phyloP scores from a whole-genome alignment of 2,888 invertebrate genomes.

The Coremacera marginata region DNA sequence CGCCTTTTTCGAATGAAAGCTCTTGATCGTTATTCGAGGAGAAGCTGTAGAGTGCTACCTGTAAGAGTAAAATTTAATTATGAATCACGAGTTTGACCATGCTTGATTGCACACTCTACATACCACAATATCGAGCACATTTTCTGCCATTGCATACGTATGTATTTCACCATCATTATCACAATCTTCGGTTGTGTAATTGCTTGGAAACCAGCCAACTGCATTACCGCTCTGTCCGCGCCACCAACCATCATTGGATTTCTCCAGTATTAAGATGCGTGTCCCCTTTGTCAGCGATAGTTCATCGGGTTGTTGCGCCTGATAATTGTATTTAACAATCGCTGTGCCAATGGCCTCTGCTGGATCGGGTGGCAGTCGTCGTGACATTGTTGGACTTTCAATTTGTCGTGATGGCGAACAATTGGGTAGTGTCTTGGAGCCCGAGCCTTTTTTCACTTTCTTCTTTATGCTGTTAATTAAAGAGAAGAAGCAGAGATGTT shows the following conservation, averaged over 20 bases:
- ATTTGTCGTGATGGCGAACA: conserved; percentile 86
- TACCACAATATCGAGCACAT: conserved; percentile 93
- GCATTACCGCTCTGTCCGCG: conserved; percentile 82
- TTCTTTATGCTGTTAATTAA: conserved; percentile 80
- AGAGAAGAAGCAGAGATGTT: background rate
- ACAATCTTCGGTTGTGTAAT: conserved; percentile 95
- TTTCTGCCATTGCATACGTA: conserved; percentile 94
- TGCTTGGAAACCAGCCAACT: conserved; percentile 94
- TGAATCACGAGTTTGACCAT: too few species aligned
- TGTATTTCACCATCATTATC: conserved; percentile 89
- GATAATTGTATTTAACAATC: conserved; percentile 95
- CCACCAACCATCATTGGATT: conserved; percentile 99
- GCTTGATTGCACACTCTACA: conserved; percentile 52
- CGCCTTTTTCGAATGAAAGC: conserved; percentile 96
- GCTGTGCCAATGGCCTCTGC: conserved; percentile 89
- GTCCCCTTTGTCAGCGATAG: conserved; percentile 95
- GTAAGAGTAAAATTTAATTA: conserved; percentile 34
- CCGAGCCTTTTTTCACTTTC: conserved; percentile 85
- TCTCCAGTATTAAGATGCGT: conserved; percentile 93
- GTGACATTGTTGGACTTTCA: conserved; percentile 82
- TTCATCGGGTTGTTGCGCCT: conserved; percentile 96
- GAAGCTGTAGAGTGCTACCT: conserved; percentile 93
- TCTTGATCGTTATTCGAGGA: conserved; percentile 96
- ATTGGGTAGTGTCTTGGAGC: conserved; percentile 87
- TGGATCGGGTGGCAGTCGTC: conserved; percentile 83